Evolutionary conservation across 2,888 invertebrate species (phyloP), one percentile per base, ranked within the genome.

Genomic region (Dysmachus trigonus): DNA sequence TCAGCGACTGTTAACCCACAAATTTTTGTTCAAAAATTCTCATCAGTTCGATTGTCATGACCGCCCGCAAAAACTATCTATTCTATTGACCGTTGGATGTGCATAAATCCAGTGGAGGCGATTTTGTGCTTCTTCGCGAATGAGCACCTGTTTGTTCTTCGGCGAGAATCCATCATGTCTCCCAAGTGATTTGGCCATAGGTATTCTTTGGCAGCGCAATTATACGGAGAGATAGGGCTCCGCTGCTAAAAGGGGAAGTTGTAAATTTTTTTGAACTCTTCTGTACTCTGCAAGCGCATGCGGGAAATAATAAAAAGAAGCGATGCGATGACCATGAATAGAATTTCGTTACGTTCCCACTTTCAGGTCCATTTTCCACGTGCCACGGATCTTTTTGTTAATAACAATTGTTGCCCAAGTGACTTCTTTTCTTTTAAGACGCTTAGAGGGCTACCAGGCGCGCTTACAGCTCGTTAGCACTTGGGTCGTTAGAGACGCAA

Each of bases 1-100:
- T 51, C 27, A 18, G 27, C 62, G 85, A 86, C 85, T 85, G 85
- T 86, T 86, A 86, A 85, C 85, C 85, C 81, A 85, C 85, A 86
- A 86, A 81, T 86, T 86, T 86, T 81, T 62, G 27, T 62, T 10
- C n/a, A 53, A 31, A 82, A 53, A 33, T 47, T 27, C 62, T 31
- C 53, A 82, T 82, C 81, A 62, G 22, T 10, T 62, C 81, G 62
- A 79, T 82, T 81, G 86, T 86, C 83, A 85, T 79, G 85, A 85
- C 62, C 27, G 83, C 73, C 38, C 35, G 79, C 74, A 74, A 85
- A 73, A 72, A 73, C 22, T 0, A 30, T 38, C 27, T n/a, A 62
- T 62, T 38, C 27, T n/a, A 62, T 62, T 62, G 22, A 62, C 33
- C 30, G 1, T 10, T 47, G 27, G 27, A 77, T 27, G n/a, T 22